Conservation (phyloP, 2,113 vertebrate genomes). For the Melanerpes formicivorus region DNA sequence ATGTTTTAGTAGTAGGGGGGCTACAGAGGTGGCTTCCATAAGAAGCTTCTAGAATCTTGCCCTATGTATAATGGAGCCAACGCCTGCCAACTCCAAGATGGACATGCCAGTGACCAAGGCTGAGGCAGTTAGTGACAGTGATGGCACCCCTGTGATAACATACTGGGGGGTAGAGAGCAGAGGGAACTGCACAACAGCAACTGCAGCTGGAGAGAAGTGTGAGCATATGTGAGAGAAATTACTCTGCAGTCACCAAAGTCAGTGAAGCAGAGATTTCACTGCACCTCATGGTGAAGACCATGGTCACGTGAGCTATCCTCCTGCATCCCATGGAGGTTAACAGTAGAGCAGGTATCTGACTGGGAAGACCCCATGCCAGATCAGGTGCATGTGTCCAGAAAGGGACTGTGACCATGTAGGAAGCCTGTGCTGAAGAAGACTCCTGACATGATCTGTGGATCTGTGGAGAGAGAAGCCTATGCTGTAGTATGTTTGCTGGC, state of each 20-base stretch:
- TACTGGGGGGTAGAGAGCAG: fast-evolving
- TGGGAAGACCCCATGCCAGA: background rate
- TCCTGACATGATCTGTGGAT: background rate
- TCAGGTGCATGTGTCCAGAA: background rate
- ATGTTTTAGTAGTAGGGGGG: fast-evolving
- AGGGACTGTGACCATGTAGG: background rate
- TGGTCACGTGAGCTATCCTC: background rate
- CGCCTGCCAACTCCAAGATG: fast-evolving
- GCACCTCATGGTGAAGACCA: background rate
- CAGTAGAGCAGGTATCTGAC: too few species aligned
- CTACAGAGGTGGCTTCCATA: background rate
- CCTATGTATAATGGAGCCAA: background rate
- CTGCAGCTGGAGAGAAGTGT: background rate
- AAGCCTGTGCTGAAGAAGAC: too few species aligned
- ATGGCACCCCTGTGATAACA: fast-evolving
- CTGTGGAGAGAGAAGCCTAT: background rate
- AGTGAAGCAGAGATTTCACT: background rate
- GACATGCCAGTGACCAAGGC: fast-evolving
- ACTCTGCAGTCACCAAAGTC: background rate
- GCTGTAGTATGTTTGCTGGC: background rate
- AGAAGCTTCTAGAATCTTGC: background rate
- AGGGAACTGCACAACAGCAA: too few species aligned
- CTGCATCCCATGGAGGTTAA: background rate
- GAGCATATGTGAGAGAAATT: background rate
- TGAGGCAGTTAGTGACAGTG: fast-evolving